Conservation (phyloP, 2,797 vertebrate species). For the Centroberyx gerrardi region DNA sequence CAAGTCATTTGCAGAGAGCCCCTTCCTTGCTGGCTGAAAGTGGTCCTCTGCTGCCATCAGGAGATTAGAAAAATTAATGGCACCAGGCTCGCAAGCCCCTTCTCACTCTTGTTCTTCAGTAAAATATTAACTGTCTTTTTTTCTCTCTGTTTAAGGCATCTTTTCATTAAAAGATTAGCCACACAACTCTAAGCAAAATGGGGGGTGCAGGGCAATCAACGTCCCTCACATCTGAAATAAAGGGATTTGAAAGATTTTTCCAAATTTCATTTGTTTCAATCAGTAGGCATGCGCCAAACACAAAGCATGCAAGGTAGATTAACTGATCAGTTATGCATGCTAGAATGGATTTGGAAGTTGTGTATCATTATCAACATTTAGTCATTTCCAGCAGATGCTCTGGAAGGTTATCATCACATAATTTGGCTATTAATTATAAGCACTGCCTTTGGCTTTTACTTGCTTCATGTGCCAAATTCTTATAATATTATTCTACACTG, state of each 20-base stretch:
- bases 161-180: conserved; percentile 62
- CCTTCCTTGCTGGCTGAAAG: conserved; percentile 98
- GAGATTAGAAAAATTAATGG: conserved; percentile 98
- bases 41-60: conserved; percentile 97
- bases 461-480: conserved; percentile 60
- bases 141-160: conserved; percentile 92
- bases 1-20: conserved; percentile 99
- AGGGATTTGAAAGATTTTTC: conserved; percentile 29
- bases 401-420: conserved; percentile 36
- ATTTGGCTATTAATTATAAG: conserved; percentile 50
- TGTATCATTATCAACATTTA: conserved; percentile 37
- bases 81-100: conserved; percentile 93
- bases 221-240: conserved; percentile 29
- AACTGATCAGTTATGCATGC: conserved; percentile 72
- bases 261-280: conserved; percentile 38
- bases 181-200: conserved; percentile 46
- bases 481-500: conserved; percentile 46
- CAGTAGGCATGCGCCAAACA: conserved; percentile 46
- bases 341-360: conserved; percentile 51
- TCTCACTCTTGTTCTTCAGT: conserved; percentile 94
- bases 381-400: conserved; percentile 43
- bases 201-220: conserved; percentile 40
- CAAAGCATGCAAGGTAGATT: conserved; percentile 64
- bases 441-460: conserved; percentile 54
- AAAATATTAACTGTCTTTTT: conserved; percentile 92